These are phyloP conservation scores for Drosophila pseudoobscura DNA, from an alignment of 1,140 invertebrate genomes.

Conservation along the genomic window DNA sequence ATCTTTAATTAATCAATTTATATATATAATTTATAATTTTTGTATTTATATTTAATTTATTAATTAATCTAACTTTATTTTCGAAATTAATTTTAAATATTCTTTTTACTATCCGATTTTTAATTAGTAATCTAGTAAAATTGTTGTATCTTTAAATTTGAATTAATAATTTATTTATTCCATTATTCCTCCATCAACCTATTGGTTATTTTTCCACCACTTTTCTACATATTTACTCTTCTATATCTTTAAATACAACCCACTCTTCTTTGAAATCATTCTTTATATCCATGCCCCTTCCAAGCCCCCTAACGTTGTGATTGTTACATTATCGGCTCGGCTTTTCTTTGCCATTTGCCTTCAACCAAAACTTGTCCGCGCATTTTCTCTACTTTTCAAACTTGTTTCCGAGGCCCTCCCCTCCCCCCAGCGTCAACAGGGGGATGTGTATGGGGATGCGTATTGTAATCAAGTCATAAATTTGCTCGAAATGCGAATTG, in stretches of 20 bases:
- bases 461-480: slow-evolving; percentile 80
- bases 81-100: too few relatives aligned
- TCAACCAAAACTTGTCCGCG: slow-evolving; percentile 28
- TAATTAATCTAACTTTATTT: too few relatives aligned
- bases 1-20: too few relatives aligned
- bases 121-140: too few relatives aligned
- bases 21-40: too few relatives aligned
- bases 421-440: slow-evolving; percentile 5
- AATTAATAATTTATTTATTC: too few relatives aligned
- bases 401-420: slow-evolving; percentile 28
- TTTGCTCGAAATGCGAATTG: slow-evolving; percentile 66
- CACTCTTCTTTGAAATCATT: background rate
- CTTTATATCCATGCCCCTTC: background rate
- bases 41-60: too few relatives aligned
- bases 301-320: background rate
- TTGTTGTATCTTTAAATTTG: too few relatives aligned
- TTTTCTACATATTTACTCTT: too few relatives aligned
- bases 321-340: slow-evolving; percentile 38
- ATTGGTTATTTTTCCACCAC: too few relatives aligned
- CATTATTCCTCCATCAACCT: too few relatives aligned
- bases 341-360: slow-evolving; percentile 63
- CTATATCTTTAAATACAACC: background rate
- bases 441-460: slow-evolving; percentile 18
- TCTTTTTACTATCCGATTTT: too few relatives aligned
- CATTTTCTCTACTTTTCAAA: slow-evolving; percentile 8